Evolutionary conservation across 1,140 invertebrate species (phyloP).

Genomic region (Cyrtorhinus lividipennis): DNA sequence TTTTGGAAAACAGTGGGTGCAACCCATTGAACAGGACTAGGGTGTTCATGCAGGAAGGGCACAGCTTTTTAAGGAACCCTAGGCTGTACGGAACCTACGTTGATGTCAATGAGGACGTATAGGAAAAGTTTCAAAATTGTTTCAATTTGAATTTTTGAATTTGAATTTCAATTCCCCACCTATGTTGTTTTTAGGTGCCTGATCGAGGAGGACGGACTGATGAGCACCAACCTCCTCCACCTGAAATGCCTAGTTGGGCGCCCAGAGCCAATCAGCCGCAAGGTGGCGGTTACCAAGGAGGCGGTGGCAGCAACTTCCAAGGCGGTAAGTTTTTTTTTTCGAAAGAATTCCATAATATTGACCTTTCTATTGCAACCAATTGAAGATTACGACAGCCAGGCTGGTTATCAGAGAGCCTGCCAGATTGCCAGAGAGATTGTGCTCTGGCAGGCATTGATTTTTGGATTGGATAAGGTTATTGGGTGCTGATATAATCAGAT

Average conservation of each 20-base stretch:
- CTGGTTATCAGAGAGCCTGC: not conserved
- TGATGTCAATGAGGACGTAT: too few relatives aligned
- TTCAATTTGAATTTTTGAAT: too few relatives aligned
- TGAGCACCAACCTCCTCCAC: constrained; percentile 79
- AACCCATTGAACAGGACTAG: too few relatives aligned
- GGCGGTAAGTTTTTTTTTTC: constrained; percentile 23
- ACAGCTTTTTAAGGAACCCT: too few relatives aligned
- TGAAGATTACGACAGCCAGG: not conserved
- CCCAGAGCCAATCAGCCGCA: constrained; percentile 31
- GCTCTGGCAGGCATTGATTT: not conserved
- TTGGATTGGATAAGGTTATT: not conserved
- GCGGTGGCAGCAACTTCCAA: constrained; percentile 18
- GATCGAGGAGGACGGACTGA: constrained; percentile 79
- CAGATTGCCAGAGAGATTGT: not conserved
- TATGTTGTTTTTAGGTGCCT: constrained; percentile 50
- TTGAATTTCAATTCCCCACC: constrained; percentile 8
- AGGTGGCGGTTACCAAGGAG: constrained; percentile 8
- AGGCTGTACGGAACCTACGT: too few relatives aligned
- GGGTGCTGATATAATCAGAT: too few relatives aligned
- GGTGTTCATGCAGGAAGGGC: too few relatives aligned
- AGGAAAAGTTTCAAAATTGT: too few relatives aligned
- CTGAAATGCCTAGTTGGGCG: constrained; percentile 90
- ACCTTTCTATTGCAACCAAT: too few relatives aligned
- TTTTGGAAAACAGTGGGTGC: too few relatives aligned
- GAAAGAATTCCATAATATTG: too few relatives aligned